Evolutionary conservation across 2,797 vertebrate genomes (phyloP).

Genomic region (Trichosurus vulpecula): DNA sequence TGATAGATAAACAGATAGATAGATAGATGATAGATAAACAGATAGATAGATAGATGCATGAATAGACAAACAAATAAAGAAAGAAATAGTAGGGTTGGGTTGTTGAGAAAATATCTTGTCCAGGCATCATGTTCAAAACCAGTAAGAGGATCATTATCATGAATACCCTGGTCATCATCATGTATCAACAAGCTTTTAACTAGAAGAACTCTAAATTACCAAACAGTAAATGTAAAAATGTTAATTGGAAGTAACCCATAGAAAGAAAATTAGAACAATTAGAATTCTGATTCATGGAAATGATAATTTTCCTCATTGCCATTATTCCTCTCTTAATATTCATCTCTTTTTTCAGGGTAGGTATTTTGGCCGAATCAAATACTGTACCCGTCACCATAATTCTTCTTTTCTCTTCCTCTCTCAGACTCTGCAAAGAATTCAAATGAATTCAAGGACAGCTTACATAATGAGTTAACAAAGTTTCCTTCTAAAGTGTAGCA

Average conservation of each 20-base stretch:
- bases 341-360: not conserved
- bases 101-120: not conserved
- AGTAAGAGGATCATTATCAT: not conserved
- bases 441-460: not conserved
- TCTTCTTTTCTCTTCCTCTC: not conserved
- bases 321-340: not conserved
- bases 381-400: not conserved
- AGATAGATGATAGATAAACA: too few relatives aligned
- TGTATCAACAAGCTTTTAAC: not conserved
- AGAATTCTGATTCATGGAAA: not conserved
- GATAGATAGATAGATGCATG: not conserved
- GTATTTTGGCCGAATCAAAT: not conserved
- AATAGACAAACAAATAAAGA: not conserved
- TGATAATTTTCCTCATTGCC: not conserved
- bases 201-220: not conserved
- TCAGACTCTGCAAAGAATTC: constrained; percentile 25
- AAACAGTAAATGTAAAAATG: not conserved
- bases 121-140: not conserved
- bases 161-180: not conserved
- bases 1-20: too few relatives aligned
- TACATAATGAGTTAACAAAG: not conserved
- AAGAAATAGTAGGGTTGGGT: not conserved
- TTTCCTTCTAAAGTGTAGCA: not conserved
- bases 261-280: not conserved
- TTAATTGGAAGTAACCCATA: not conserved